Evolutionary conservation across 2,797 vertebrate genomes (phyloP).

Genomic region (Anguilla obscura): DNA sequence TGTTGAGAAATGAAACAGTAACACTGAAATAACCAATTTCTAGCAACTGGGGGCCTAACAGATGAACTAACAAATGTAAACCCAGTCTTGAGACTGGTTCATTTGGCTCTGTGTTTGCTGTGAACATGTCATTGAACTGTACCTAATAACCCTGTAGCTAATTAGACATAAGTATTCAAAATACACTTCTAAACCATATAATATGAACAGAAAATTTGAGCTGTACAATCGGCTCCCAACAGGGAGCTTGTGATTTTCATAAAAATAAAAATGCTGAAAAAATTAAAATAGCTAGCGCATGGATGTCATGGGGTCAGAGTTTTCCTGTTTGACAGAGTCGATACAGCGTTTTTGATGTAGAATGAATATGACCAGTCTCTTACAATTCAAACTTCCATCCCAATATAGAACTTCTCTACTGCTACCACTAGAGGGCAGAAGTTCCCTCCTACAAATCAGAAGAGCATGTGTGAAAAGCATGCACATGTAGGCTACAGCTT

Average conservation of each 20-base stretch:
- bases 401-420: not conserved
- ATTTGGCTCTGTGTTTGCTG: slow-evolving; percentile 6
- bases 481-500: not conserved
- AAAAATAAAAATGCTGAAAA: not conserved
- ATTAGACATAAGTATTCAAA: not conserved
- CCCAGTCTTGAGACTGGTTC: not conserved
- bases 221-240: not conserved
- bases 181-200: not conserved
- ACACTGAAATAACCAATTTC: slow-evolving; percentile 11
- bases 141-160: not conserved
- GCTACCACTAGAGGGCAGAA: not conserved
- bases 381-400: not conserved
- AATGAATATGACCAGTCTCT: not conserved
- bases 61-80: not conserved
- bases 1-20: not conserved
- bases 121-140: not conserved
- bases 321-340: not conserved
- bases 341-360: not conserved
- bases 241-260: not conserved
- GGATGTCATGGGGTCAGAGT: not conserved
- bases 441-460: not conserved
- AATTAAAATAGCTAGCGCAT: not conserved
- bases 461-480: not conserved
- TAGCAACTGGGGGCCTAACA: not conserved
- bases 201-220: not conserved